Evolutionary conservation across 2,888 invertebrate species (phyloP).

Genomic region (Argyra leucocephala): DNA sequence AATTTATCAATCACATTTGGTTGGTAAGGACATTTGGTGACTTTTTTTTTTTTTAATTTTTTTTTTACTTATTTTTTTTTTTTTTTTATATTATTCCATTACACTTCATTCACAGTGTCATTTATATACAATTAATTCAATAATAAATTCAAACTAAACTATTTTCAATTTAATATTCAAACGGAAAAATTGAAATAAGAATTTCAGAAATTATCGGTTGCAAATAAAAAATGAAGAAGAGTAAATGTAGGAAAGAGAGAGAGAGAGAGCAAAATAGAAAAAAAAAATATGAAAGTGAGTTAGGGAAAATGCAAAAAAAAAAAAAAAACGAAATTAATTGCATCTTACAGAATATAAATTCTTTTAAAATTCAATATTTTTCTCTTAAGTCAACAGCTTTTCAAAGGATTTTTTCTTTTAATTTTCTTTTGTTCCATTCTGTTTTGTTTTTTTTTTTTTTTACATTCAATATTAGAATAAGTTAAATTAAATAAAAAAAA

Average conservation of each 20-base stretch:
- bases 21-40: too few relatives aligned
- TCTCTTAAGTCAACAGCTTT: slow-evolving; percentile 1
- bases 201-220: too few relatives aligned
- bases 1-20: background rate
- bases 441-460: background rate
- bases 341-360: background rate
- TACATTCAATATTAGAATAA: background rate
- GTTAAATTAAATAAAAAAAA: background rate
- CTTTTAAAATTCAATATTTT: background rate
- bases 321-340: too few relatives aligned
- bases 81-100: too few relatives aligned
- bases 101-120: background rate
- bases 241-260: background rate
- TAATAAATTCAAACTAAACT: background rate
- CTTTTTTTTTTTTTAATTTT: background rate
- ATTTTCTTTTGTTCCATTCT: background rate
- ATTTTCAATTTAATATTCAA: background rate
- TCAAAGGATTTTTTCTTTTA: background rate
- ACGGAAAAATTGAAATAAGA: background rate
- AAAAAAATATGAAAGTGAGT: background rate
- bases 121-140: slow-evolving; percentile 4
- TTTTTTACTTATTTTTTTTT: background rate
- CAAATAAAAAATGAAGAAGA: background rate
- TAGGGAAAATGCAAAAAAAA: background rate
- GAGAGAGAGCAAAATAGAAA: background rate